Base-by-base conservation (phyloP, 2,797 vertebrate genomes). In the Euphonia xanthogaster region DNA sequence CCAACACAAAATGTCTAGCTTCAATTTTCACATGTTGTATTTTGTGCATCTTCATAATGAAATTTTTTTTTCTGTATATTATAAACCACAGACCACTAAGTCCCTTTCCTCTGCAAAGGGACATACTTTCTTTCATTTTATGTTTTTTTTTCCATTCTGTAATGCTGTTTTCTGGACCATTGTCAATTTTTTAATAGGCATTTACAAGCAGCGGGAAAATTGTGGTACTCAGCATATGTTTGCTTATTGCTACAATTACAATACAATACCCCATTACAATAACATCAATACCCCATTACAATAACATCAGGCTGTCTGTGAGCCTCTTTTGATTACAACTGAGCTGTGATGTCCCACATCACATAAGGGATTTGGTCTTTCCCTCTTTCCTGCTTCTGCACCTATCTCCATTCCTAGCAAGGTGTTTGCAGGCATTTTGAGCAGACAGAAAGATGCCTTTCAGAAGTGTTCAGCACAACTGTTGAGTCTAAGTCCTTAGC, bases 41-140 rank as follows among this genome's bases (percentile, higher is more conserved):
- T 79, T 93, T 50, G 7, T 65, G 21, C 8, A 4, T 58, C 51
- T 67, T 39, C 28, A 25, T n/a, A 7, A n/a, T 2, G 4, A 76
- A 28, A 24, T 42, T 0, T 7, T 19, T 92, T 76, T 86, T 66
- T n/a, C 40, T 0, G 0, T 28, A 2, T 25, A 7, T 19, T 25
- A 57, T 53, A 86, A 90, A 77, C 10, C 37, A 62, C 3, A 4
- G n/a, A 65, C 23, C 72, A 37, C 61, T 42, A 55, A 66, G 42
- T 37, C 23, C 4, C 16, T 73, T 82, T 67, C 8, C 44, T 74
- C 70, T 63, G 47, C 78, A 80, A 51, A 61, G 27, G 35, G 19
- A 60, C 18, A 25, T 39, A 60, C 35, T 4, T 24, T 75, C n/a
- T 72, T 65, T 54, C 28, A 42, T 18, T 73, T 4, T 28, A 61